Evolutionary conservation across 2,888 invertebrate species (phyloP), one percentile per base, ranked within the genome.

Genomic region (Pollenia angustigena): DNA sequence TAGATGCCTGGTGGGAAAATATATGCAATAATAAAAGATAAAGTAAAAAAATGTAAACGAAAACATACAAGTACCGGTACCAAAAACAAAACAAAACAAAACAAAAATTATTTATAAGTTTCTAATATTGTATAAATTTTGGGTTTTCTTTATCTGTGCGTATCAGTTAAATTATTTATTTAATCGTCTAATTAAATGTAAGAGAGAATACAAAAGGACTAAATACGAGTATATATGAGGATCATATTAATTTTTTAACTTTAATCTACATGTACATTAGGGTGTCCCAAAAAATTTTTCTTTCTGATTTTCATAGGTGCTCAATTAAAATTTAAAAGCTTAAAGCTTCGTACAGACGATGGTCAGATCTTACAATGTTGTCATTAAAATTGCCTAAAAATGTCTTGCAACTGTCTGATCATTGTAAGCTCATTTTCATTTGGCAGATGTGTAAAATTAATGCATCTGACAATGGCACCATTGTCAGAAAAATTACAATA

Each of bases 141-240:
- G 46, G 32, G 60, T 75, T 75, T 60, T 52, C 46, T 71, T 84
- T 84, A 84, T 84, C 79, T 62, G 66, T 69, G 58, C 48, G 50
- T 72, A 85, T 68, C 85, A 82, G 81, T 78, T 74, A 79, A 85
- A 74, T 80, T 82, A 82, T 87, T 85, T 87, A 71, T 62, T 85
- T 81, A 56, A 84, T 62, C 68, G 75, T 76, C 80, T 87, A 83
- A 85, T 87, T 87, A 85, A 80, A 85, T 69, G 62, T 68, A 69
- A 42, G 68, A 78, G 48, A n/a, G 71, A 84, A 62, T 66, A 79
- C 72, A 84, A 79, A 79, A 68, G 84, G 79, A 79, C 79, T 79
- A 58, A 40, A 52, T 58, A 68, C 46, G 52, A 46, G n/a, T 2
- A 11, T 56, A 18, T 52, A 60, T 32, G 69, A 69, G 60, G 14